A percentile compares a stretch with the other conserved stretches of the same genome.
These are phyloP conservation scores for Scaptomyza tumidula DNA, from an alignment of 2,888 invertebrate genomes.

Conservation along the genomic window DNA sequence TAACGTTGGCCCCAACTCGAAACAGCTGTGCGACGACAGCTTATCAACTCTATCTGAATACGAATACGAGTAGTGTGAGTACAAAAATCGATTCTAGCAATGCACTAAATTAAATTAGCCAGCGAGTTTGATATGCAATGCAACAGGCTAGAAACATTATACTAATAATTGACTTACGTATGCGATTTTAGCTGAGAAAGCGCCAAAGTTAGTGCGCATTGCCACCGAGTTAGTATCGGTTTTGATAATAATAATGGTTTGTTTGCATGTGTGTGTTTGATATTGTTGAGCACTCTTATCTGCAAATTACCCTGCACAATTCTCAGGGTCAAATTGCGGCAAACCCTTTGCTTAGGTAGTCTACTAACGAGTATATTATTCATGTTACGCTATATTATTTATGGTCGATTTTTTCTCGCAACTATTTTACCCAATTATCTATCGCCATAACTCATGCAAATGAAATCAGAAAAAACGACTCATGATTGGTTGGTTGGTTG, in stretches of 20 bases:
- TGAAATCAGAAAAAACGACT: not conserved
- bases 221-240: conserved; percentile 3
- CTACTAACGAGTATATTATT: no score
- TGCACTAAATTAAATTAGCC: conserved; percentile 33
- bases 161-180: not conserved
- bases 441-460: not conserved
- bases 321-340: conserved; percentile 34
- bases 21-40: conserved; percentile 43
- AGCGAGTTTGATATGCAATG: conserved; percentile 41
- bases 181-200: conserved; percentile 5
- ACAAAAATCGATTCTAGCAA: conserved; percentile 3
- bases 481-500: no score
- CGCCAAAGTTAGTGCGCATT: not conserved
- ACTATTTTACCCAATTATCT: not conserved
- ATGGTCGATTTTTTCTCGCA: not conserved
- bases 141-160: not conserved
- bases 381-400: not conserved
- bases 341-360: no score
- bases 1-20: conserved; percentile 29
- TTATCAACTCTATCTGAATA: conserved; percentile 8
- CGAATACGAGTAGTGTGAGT: not conserved
- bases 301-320: conserved; percentile 26
- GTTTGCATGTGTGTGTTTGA: conserved; percentile 8
- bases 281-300: conserved; percentile 38
- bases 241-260: conserved; percentile 33